These are phyloP conservation scores for Pachycephus smyrnensis DNA, from an alignment of 2,888 invertebrate genomes.

Conservation along the genomic window DNA sequence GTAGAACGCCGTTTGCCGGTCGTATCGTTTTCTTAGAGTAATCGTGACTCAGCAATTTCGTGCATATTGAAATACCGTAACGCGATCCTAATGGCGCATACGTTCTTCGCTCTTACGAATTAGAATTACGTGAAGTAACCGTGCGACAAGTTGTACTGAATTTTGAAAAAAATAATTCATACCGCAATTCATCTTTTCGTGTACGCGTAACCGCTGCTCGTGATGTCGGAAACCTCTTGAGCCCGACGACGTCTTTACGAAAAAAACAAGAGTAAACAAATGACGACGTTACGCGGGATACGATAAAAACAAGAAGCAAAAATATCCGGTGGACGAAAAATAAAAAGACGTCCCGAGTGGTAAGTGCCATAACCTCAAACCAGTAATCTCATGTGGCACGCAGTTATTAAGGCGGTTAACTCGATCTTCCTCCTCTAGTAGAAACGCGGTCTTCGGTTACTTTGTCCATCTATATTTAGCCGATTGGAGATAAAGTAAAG, in stretches of 20 bases:
- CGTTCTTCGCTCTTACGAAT: background rate
- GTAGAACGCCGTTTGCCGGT: background rate
- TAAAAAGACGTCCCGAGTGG: background rate
- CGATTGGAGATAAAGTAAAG: background rate
- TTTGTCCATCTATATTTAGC: background rate
- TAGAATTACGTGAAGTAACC: background rate
- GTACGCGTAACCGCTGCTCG: too few species aligned
- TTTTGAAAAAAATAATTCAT: background rate
- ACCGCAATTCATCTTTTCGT: too few species aligned
- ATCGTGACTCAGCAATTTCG: background rate
- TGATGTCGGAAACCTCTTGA: too few species aligned
- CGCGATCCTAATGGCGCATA: background rate
- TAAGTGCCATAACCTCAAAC: background rate
- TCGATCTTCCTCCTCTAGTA: background rate
- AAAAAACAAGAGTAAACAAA: background rate
- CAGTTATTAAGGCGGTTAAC: background rate
- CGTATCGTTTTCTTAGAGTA: background rate
- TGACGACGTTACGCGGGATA: background rate
- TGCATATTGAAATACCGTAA: background rate
- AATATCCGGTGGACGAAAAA: background rate
- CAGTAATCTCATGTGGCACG: background rate
- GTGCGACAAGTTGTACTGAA: background rate
- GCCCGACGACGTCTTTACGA: background rate
- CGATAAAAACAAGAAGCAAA: background rate
- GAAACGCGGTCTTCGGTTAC: background rate